Conservation (phyloP, 2,797 vertebrate genomes). For the Pagetopsis macropterus region DNA sequence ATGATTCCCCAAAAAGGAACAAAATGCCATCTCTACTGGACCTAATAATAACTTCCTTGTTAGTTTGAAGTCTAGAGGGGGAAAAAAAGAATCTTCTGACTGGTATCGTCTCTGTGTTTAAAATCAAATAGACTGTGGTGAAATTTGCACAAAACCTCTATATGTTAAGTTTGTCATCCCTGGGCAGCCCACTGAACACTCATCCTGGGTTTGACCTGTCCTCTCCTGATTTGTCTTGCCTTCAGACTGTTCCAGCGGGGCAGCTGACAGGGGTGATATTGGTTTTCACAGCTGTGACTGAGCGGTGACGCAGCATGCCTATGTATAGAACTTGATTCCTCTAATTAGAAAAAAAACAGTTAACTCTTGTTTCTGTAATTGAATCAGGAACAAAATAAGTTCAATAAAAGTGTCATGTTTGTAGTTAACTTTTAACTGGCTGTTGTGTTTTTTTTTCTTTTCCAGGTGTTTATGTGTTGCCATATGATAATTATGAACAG, state of each 20-base stretch:
- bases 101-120: slow-evolving; percentile 76
- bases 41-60: slow-evolving; percentile 64
- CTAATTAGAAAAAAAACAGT: slow-evolving; percentile 69
- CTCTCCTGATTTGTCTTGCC: slow-evolving; percentile 77
- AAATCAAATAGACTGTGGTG: slow-evolving; percentile 80
- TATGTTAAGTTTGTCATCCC: slow-evolving; percentile 72
- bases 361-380: slow-evolving; percentile 81
- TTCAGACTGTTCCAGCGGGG: slow-evolving; percentile 73
- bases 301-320: slow-evolving; percentile 84
- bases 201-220: slow-evolving; percentile 69
- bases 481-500: background rate
- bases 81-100: slow-evolving; percentile 53
- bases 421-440: slow-evolving; percentile 74
- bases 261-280: slow-evolving; percentile 74
- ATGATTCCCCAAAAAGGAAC: slow-evolving; percentile 53
- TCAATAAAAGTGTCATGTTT: slow-evolving; percentile 86
- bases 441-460: slow-evolving; percentile 49
- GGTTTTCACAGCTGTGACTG: slow-evolving; percentile 83
- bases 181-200: slow-evolving; percentile 63
- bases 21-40: slow-evolving; percentile 61
- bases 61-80: slow-evolving; percentile 52
- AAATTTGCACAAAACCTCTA: slow-evolving; percentile 80
- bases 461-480: background rate
- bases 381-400: slow-evolving; percentile 77
- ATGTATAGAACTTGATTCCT: slow-evolving; percentile 80